These are phyloP conservation scores for Aricia artaxerxes DNA, from an alignment of 2,888 invertebrate genomes.

Conservation along the genomic window DNA sequence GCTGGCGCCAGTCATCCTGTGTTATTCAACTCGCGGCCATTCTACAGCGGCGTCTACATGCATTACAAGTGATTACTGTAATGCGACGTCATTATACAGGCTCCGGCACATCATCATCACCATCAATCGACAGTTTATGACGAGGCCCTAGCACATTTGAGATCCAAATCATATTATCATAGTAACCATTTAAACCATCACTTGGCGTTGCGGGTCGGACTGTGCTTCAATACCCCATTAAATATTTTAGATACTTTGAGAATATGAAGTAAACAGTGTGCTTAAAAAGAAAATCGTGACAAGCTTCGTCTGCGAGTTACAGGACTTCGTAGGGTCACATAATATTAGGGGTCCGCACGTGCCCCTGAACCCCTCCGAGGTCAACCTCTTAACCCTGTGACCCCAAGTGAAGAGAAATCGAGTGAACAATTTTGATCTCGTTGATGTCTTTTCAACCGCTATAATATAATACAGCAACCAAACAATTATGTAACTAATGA, in stretches of 20 bases:
- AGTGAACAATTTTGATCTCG: neutral
- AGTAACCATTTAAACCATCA: too few species aligned
- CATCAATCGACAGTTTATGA: neutral
- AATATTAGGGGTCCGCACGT: neutral
- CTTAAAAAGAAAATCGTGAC: too few species aligned
- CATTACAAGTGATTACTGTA: neutral
- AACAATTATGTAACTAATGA: neutral
- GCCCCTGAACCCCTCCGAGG: neutral
- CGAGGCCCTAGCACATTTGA: too few species aligned
- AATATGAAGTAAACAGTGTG: too few species aligned
- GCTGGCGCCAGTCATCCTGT: conserved; percentile 16
- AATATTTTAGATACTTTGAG: too few species aligned
- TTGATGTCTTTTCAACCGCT: conserved; percentile 9
- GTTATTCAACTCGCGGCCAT: conserved; percentile 9
- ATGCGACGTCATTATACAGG: conserved; percentile 2
- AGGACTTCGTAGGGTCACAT: neutral
- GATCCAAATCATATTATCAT: too few species aligned
- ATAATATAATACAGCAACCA: too few species aligned
- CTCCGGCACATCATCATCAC: neutral
- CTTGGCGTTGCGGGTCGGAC: too few species aligned
- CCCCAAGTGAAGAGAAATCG: neutral
- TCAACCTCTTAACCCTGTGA: neutral
- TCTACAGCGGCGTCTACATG: neutral
- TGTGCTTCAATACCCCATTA: too few species aligned
- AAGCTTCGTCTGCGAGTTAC: too few species aligned